Evolutionary conservation across 1,140 invertebrate genomes (phyloP), one percentile per base, ranked within the genome.

Genomic region (Hormaphis cornu): DNA sequence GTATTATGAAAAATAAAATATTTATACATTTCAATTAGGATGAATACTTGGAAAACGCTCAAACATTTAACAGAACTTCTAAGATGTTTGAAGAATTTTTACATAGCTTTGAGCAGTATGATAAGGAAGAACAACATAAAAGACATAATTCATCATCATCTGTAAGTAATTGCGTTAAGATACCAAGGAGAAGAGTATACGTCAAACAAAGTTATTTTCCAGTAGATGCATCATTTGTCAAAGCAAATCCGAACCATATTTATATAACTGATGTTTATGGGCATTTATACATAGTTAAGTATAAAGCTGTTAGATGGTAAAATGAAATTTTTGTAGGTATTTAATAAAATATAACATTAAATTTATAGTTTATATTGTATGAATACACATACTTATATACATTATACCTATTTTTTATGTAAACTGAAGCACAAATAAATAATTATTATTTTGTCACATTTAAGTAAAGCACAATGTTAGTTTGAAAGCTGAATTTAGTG

Each of bases 31-130:
- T 66, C 22, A 33, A n/a, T n/a, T n/a, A 66, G 61, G 61, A 66
- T 48, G 61, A 66, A 22, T 48, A 48, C 26, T 33, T 66, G 44
- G 61, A 66, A 9, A 48, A 46, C n/a, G 42, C 42, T 16, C 61
- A 44, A 5, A 66, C 61, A 24, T 58, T 58, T 58, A 58, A 58
- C 3, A 18, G 54, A 40, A 58, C 54, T 40, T 66, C 61, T 33
- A 66, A 46, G 22, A 50, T 66, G 28, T 66, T 66, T 35, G 26
- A 66, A 66, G 61, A 66, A 48, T 66, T 66, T 48, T 14, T 66
- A 66, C 42, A 66, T 48, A 66, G 61, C 35, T 66, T 66, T 66
- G 61, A 66, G 50, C 61, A 66, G 14, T 66, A 66, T 24, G 61
- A 66, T 16, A 66, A 66, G 6, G 61, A 50, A 50, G 61, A 66